Evolutionary conservation across 2,797 vertebrate species (phyloP), one percentile per base, ranked within the genome.

Genomic region (Phoxinus dragarum): DNA sequence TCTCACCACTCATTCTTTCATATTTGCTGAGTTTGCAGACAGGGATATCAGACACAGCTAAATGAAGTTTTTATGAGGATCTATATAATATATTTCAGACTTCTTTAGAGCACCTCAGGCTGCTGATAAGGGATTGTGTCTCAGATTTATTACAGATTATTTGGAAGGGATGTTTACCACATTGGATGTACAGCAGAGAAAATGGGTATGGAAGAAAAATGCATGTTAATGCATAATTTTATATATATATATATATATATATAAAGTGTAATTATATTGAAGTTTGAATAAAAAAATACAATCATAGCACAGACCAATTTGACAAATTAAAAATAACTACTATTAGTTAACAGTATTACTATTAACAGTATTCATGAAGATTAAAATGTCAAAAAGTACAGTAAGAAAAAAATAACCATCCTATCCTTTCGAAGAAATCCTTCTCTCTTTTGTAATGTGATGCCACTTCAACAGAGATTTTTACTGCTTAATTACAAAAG

Each of bases 21-120:
- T 56, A 80, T 72, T 82, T 79, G 80, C 84, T 74, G 68, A 79
- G 80, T 75, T 69, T 69, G 80, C 69, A 67, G 52, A 71, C 67
- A 79, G n/a, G 64, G 47, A 66, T 56, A 82, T 82, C 56, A 82
- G 67, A 85, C 40, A 78, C 16, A n/a, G 17, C 49, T 76, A 75
- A 66, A 75, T 44, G 1, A 27, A 52, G 27, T 12, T 74, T 84
- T 69, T 69, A 80, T 44, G 54, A 84, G 54, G n/a, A 19, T 67
- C 64, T 59, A 47, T 71, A 76, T 84, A 52, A 77, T 77, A 17
- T 19, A 56, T 52, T 49, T 23, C 73, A 38, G 40, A 64, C 16
- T 7, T 42, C 36, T 42, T 75, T 49, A 31, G 31, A 59, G 31
- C 3, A 69, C 47, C 38, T 44, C 40, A 72, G 79, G 21, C 42